These are phyloP conservation scores for Ophthalmolycus amberensis DNA, from an alignment of 2,113 vertebrate genomes.

Conservation along the genomic window DNA sequence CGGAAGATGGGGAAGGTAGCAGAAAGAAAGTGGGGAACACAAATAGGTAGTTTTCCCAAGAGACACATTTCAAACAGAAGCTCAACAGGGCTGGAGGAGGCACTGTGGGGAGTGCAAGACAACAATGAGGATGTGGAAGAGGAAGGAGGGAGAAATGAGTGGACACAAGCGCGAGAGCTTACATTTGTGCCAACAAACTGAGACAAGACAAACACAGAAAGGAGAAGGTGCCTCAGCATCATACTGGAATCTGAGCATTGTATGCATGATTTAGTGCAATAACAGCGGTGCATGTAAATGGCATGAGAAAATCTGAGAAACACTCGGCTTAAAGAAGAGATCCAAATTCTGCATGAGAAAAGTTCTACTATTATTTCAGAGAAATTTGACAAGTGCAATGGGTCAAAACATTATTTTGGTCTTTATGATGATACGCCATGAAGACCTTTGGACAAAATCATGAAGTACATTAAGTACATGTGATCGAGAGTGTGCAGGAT, in stretches of 20 bases:
- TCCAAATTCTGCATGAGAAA: not conserved
- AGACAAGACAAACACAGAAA: not conserved
- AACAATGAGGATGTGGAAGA: conserved; percentile 32
- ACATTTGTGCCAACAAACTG: not conserved
- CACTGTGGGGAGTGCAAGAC: conserved; percentile 23
- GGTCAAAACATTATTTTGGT: not conserved
- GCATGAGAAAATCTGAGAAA: not conserved
- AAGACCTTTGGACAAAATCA: not conserved
- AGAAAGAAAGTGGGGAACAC: conserved; percentile 23
- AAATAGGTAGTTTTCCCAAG: conserved; percentile 32
- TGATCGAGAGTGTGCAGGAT: not conserved
- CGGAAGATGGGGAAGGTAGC: conserved; percentile 18
- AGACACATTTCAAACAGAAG: conserved; percentile 26
- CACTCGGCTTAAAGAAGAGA: not conserved
- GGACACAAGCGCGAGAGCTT: conserved; percentile 2
- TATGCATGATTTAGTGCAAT: not conserved
- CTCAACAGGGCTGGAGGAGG: conserved; percentile 21
- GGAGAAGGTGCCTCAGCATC: not conserved
- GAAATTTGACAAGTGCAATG: not conserved
- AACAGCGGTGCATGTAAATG: not conserved
- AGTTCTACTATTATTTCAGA: not conserved
- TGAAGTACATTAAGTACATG: not conserved
- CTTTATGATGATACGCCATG: not conserved
- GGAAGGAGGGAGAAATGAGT: conserved; percentile 12
- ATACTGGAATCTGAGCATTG: not conserved